A percentile compares a stretch with the other conserved stretches of the same genome.
Evolutionary conservation across 2,888 invertebrate genomes (phyloP).

Genomic region (Plagiodera versicolora): DNA sequence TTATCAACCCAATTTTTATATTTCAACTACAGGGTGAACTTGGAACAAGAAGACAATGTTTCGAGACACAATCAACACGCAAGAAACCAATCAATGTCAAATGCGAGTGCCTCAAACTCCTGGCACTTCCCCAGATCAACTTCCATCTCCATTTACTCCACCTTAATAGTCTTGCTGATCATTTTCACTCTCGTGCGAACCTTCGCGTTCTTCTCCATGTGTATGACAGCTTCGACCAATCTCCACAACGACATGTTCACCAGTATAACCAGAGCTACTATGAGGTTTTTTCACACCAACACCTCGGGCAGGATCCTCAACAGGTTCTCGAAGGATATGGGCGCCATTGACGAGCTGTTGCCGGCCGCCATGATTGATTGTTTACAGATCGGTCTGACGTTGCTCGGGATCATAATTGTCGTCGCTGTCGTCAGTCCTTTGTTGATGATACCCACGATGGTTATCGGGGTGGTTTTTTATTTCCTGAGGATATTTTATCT

Average conservation of each 20-base stretch:
- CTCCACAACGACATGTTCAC: conserved; percentile 59
- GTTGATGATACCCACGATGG: conserved; percentile 66
- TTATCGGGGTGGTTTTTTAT: conserved; percentile 67
- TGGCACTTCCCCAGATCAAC: conserved; percentile 50
- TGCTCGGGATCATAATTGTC: conserved; percentile 73
- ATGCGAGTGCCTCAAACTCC: conserved; percentile 30
- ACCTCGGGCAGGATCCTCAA: conserved; percentile 66
- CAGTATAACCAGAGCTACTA: conserved; percentile 63
- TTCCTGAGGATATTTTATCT: conserved; percentile 69
- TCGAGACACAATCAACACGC: conserved; percentile 7
- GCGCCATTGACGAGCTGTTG: conserved; percentile 59
- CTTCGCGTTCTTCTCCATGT: conserved; percentile 58
- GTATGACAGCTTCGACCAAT: conserved; percentile 58
- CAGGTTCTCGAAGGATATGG: conserved; percentile 72
- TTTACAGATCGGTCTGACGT: conserved; percentile 60
- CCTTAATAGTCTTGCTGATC: conserved; percentile 53
- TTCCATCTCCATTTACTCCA: conserved; percentile 51
- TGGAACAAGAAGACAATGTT: conserved; percentile 41
- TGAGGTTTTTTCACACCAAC: conserved; percentile 71
- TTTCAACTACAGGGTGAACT: conserved; percentile 40
- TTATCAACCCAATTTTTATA: no score
- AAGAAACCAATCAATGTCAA: conserved; percentile 5
- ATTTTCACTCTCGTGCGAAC: conserved; percentile 55
- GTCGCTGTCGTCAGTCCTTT: conserved; percentile 72
- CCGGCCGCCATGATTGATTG: conserved; percentile 58